Evolutionary conservation across 2,113 vertebrate species (phyloP).

Genomic region (Etheostoma spectabile): DNA sequence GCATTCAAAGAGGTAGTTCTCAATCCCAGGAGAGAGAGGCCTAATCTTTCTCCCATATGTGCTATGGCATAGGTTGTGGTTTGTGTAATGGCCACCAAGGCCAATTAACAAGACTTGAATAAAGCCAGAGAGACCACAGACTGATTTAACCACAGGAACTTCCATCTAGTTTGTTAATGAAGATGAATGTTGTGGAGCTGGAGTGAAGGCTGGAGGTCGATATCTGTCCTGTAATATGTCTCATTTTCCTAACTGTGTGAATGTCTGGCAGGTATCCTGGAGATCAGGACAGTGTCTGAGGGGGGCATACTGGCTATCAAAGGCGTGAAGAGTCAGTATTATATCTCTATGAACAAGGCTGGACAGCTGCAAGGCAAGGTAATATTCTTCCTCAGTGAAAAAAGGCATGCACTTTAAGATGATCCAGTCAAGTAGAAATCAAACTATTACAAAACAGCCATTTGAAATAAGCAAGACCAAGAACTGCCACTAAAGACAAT

Average conservation of each 20-base stretch:
- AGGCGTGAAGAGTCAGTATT: conserved; percentile 97
- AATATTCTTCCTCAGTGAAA: conserved; percentile 62
- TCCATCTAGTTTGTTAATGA: conserved; percentile 65
- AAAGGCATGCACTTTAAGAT: neutral
- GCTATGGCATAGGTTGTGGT: conserved; percentile 70
- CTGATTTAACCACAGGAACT: conserved; percentile 70
- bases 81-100: conserved; percentile 77
- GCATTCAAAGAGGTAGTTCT: conserved; percentile 58
- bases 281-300: conserved; percentile 97
- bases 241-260: conserved; percentile 34
- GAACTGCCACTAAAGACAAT: neutral
- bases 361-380: conserved; percentile 97
- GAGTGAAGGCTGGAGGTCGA: conserved; percentile 33
- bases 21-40: conserved; percentile 59
- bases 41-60: conserved; percentile 76
- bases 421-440: neutral
- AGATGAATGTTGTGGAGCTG: conserved; percentile 59
- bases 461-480: neutral
- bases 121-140: conserved; percentile 69
- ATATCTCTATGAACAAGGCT: conserved; percentile 95
- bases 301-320: conserved; percentile 95
- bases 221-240: conserved; percentile 71
- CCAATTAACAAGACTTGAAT: conserved; percentile 74
- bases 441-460: neutral
- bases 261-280: conserved; percentile 90